These are phyloP conservation scores for Mimachlamys varia DNA, from an alignment of 2,888 invertebrate genomes.

Conservation along the genomic window DNA sequence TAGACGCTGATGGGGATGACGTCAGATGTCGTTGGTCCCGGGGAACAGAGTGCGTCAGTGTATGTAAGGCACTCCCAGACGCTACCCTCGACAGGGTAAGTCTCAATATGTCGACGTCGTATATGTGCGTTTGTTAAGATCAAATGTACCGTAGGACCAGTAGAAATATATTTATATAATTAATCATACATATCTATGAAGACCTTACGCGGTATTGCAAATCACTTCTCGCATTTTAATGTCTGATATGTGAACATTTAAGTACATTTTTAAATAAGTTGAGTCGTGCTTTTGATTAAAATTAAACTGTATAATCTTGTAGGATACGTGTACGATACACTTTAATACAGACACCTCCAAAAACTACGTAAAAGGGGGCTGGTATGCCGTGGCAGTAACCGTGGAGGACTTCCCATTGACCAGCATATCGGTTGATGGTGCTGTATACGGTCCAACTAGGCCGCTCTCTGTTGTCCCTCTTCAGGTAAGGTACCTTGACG, in stretches of 20 bases:
- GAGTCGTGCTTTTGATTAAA: too few relatives aligned
- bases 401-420: conserved; percentile 56
- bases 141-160: too few relatives aligned
- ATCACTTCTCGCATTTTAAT: too few relatives aligned
- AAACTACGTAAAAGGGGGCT: conserved; percentile 46
- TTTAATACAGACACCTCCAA: conserved; percentile 40
- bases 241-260: too few relatives aligned
- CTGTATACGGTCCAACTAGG: conserved; percentile 41
- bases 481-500: conserved; percentile 47
- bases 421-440: conserved; percentile 50
- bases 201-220: too few relatives aligned
- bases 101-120: too few relatives aligned
- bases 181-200: too few relatives aligned
- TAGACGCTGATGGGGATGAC: conserved; percentile 62
- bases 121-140: too few relatives aligned
- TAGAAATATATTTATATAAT: too few relatives aligned
- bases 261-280: too few relatives aligned
- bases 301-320: too few relatives aligned
- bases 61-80: conserved; percentile 57
- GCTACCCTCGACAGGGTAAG: conserved; percentile 55
- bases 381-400: conserved; percentile 58
- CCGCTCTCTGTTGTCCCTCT: conserved; percentile 53
- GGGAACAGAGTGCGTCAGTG: conserved; percentile 59
- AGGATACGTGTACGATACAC: conserved; percentile 56
- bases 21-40: conserved; percentile 61